Evolutionary conservation across 2,888 invertebrate species (phyloP), one percentile per base, ranked within the genome.

Genomic region (Cloeon dipterum): DNA sequence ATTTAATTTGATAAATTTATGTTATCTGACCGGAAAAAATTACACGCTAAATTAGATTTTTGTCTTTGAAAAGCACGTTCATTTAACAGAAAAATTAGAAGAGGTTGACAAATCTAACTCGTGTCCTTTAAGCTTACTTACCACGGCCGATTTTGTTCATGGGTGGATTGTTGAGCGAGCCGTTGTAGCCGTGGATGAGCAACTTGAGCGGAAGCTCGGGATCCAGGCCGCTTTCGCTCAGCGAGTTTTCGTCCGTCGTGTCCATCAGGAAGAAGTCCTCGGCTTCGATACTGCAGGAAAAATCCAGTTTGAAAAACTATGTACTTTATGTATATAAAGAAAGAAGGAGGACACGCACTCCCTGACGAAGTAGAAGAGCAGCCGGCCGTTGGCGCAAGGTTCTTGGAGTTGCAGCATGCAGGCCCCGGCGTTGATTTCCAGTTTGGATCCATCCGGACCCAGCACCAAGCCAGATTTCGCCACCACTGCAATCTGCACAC

Each of bases 321-420:
- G n/a, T 29, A 5, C 5, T 29, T 29, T 29, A 14, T 29, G n/a
- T 29, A 18, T 11, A 20, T 38, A n/a, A n/a, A n/a, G n/a, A n/a
- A n/a, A n/a, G n/a, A n/a, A n/a, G n/a, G n/a, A n/a, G n/a, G n/a
- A n/a, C n/a, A n/a, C n/a, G n/a, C 39, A 47, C 48, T 44, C 45
- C 10, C 47, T 46, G 17, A 50, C 52, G 11, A 58, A 43, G 36
- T 51, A 48, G 44, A 58, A 59, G 40, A 49, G 50, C 4, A 58
- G 50, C 16, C 48, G 45, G 13, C 35, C 32, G 14, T 50, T 48
- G 1, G 48, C 38, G 41, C 60, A 60, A 3, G 56, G 52, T 46
- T 58, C 57, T 25, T 54, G 46, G 38, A 54, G 49, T 37, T 53
- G 52, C 7, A 58, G 38, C 5, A 46, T 42, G 39, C 54, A 54